Conservation (phyloP, 2,888 invertebrate species). For the Drosophila meridiana region DNA sequence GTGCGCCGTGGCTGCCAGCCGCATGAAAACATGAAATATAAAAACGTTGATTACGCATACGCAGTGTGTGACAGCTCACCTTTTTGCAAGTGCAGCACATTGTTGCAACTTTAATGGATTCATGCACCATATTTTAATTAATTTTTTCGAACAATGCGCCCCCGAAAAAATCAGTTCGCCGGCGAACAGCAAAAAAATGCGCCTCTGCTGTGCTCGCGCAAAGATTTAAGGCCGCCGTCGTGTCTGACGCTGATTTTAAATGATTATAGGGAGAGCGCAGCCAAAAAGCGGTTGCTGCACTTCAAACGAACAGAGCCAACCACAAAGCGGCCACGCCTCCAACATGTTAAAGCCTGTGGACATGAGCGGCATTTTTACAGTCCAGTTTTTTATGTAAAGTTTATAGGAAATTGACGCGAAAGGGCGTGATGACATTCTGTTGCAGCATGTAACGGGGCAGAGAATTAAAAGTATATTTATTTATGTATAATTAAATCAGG, state of each 20-base stretch:
- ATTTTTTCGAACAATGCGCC: constrained; percentile 48
- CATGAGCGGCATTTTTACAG: constrained; percentile 29
- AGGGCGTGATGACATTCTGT: not conserved
- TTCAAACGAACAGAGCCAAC: constrained; percentile 36
- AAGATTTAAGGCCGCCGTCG: constrained; percentile 42
- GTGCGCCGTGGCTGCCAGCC: too few relatives aligned
- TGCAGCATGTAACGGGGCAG: not conserved
- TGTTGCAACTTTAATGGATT: constrained; percentile 61
- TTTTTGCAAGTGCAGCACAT: constrained; percentile 22
- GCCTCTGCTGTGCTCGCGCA: constrained; percentile 1
- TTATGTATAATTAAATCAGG: not conserved
- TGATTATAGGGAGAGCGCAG: constrained; percentile 45
- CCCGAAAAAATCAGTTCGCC: constrained; percentile 29
- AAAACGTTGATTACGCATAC: constrained; percentile 42
- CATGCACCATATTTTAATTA: constrained; percentile 68
- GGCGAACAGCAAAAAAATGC: constrained; percentile 18
- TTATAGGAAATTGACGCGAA: not conserved
- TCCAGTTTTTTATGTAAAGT: not conserved
- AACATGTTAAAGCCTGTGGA: constrained; percentile 22
- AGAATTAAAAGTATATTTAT: not conserved
- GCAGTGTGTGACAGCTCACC: constrained; percentile 37
- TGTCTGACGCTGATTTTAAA: constrained; percentile 64
- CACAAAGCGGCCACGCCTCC: constrained; percentile 41
- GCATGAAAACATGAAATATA: constrained; percentile 3
- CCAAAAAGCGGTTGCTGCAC: constrained; percentile 38